These are phyloP conservation scores for Charaxes varanes DNA, from an alignment of 1,140 invertebrate species.

Conservation along the genomic window DNA sequence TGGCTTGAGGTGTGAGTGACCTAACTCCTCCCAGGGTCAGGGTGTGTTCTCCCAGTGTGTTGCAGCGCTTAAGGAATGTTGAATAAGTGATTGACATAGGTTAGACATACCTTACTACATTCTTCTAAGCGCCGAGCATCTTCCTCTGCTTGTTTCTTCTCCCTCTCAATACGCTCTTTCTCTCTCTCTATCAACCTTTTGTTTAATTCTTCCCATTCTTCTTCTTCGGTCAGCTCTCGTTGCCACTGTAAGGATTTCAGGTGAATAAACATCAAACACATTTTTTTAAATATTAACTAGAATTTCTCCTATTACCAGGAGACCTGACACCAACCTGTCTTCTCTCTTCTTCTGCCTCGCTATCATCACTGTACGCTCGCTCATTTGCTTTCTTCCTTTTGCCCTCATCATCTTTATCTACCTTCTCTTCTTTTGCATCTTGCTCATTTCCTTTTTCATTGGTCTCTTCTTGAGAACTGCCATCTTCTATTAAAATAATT, in stretches of 20 bases:
- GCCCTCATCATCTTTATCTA: conserved; percentile 22
- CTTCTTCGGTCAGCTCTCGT: conserved; percentile 44
- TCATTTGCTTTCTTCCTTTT: conserved; percentile 19
- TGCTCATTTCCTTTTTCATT: conserved; percentile 16
- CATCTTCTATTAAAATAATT: conserved; percentile 26
- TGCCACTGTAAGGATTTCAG: conserved; percentile 15
- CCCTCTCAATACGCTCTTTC: conserved; percentile 46
- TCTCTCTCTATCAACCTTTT: conserved; percentile 42
- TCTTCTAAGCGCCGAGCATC: conserved; percentile 51
- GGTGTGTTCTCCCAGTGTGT: no score
- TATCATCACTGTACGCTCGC: conserved; percentile 10
- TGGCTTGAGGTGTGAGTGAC: no score
- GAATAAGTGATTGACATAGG: no score
- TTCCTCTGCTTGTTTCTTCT: conserved; percentile 48
- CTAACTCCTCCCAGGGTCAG: no score
- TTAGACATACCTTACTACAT: conserved; percentile 30
- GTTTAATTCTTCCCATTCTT: conserved; percentile 56
- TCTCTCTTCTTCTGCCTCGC: conserved; percentile 3
- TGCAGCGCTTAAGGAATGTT: no score
- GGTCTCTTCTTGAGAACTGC: conserved; percentile 18
- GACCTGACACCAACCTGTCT: no score
- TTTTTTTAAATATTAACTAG: background rate
- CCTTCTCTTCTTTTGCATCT: conserved; percentile 18
- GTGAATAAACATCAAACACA: background rate
- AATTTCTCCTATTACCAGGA: no score